A percentile compares a stretch with the other conserved stretches of the same genome.
Evolutionary conservation across 2,113 vertebrate genomes (phyloP).

Genomic region (Uropsilus gracilis): DNA sequence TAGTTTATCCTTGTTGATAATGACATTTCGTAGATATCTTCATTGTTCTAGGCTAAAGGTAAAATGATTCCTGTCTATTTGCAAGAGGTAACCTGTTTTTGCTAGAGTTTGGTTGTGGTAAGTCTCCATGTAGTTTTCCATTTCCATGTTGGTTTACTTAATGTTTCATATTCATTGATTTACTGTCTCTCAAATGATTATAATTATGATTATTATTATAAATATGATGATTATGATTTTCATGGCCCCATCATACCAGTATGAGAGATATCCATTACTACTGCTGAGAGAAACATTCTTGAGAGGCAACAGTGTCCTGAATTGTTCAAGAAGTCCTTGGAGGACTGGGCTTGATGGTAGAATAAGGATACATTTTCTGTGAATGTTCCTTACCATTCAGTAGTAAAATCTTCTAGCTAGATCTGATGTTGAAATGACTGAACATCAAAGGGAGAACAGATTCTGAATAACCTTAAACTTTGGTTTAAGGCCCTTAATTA

Average conservation of each 20-base stretch:
- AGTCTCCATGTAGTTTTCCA: conserved; percentile 15
- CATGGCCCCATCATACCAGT: neutral
- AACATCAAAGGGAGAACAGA: conserved; percentile 1
- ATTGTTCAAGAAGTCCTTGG: neutral
- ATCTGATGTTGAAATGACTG: neutral
- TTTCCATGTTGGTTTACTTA: neutral
- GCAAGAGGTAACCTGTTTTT: neutral
- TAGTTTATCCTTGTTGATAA: neutral
- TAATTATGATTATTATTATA: no score
- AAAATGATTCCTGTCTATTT: neutral
- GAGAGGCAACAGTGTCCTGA: neutral
- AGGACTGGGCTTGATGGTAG: neutral
- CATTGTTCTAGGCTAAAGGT: neutral
- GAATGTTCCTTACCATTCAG: neutral
- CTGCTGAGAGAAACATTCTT: neutral
- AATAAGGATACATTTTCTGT: neutral
- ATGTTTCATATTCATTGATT: neutral
- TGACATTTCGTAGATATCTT: neutral
- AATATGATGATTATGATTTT: no score
- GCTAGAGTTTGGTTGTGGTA: neutral
- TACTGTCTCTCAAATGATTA: neutral
- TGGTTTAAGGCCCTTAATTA: neutral
- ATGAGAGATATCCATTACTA: neutral
- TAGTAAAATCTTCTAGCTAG: neutral
- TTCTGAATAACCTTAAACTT: neutral